Evolutionary conservation across 2,113 vertebrate species (phyloP), one percentile per base, ranked within the genome.

Genomic region (Cyphomyrus plagiostoma): DNA sequence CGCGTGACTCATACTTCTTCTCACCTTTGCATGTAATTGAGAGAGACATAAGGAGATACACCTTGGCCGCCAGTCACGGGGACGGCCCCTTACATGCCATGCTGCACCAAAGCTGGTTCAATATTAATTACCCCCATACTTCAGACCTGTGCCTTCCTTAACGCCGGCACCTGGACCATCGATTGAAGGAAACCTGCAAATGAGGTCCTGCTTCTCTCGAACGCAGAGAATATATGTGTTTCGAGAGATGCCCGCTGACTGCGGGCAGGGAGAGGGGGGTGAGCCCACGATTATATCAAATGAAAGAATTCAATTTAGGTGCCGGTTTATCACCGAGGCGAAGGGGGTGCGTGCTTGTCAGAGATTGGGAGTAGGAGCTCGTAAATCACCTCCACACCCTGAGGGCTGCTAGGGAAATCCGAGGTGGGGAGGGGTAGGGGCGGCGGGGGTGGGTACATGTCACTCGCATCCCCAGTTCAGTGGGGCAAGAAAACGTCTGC

Each of bases 301-400:
- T 89, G 89, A 90, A 91, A 90, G 93, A 92, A 95, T 94, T 93
- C 93, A 95, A 94, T 95, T 95, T 94, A 90, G 92, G 89, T 91
- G 90, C 91, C 92, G 92, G 94, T 94, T 92, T 94, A 94, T 95
- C 94, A 94, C 91, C 46, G 89, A 8, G 92, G 91, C 84, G 88
- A 92, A 93, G 92, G 90, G 93, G 93, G 92, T 92, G 91, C 92
- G 92, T 95, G 94, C 92, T 91, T 94, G 94, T 95, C 94, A 94
- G 91, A 95, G 93, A 94, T 94, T 95, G 93, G 92, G 90, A 90
- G 90, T 86, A 90, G 13, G 39, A 88, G 90, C 90, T 90, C 66
- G 93, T 95, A 95, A 94, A 94, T 95, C 94, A 94, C 4, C 84
- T 82, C 85, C 30, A 70, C 87, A 8, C 90, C 82, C 90, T 84